Percentiles rank a stretch among this genome's conserved stretches.
Evolutionary conservation across 1,140 invertebrate genomes (phyloP).

Genomic region (Goniozus legneri): DNA sequence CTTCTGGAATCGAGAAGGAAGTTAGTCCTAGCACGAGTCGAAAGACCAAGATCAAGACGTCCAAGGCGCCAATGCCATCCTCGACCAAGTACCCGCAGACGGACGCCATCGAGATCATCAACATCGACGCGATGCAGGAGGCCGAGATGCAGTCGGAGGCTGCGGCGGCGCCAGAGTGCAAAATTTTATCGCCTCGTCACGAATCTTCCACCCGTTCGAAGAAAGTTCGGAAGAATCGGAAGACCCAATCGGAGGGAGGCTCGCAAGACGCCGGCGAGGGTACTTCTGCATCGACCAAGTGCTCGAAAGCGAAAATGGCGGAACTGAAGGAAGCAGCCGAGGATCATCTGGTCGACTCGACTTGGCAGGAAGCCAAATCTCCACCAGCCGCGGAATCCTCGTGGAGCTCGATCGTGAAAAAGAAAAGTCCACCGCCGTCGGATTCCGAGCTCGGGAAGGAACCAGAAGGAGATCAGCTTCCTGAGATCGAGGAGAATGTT

Average conservation of each 20-base stretch:
- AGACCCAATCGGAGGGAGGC: conserved; percentile 2
- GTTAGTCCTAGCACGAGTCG: conserved; percentile 21
- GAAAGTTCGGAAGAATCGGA: conserved; percentile 25
- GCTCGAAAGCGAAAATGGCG: conserved; percentile 2
- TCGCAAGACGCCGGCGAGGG: conserved; percentile 11
- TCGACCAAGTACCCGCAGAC: conserved; percentile 5
- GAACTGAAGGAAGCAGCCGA: conserved; percentile 16
- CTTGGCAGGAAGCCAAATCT: neutral
- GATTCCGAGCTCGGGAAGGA: conserved; percentile 17
- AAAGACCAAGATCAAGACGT: conserved; percentile 17
- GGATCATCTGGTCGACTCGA: neutral
- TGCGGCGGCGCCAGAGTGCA: conserved; percentile 23
- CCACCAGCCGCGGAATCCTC: conserved; percentile 10
- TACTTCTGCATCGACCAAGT: neutral
- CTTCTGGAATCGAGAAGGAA: conserved; percentile 1
- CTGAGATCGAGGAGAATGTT: neutral
- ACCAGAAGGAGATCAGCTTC: neutral
- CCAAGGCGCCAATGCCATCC: conserved; percentile 1
- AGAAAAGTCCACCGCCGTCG: conserved; percentile 10
- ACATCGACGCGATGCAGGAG: conserved; percentile 41
- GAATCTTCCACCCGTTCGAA: conserved; percentile 15
- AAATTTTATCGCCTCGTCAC: conserved; percentile 22
- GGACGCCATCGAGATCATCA: conserved; percentile 39
- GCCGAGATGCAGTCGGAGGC: conserved; percentile 22
- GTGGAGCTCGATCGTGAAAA: conserved; percentile 34